Evolutionary conservation across 2,113 vertebrate species (phyloP).

Genomic region (Nanorana parkeri): DNA sequence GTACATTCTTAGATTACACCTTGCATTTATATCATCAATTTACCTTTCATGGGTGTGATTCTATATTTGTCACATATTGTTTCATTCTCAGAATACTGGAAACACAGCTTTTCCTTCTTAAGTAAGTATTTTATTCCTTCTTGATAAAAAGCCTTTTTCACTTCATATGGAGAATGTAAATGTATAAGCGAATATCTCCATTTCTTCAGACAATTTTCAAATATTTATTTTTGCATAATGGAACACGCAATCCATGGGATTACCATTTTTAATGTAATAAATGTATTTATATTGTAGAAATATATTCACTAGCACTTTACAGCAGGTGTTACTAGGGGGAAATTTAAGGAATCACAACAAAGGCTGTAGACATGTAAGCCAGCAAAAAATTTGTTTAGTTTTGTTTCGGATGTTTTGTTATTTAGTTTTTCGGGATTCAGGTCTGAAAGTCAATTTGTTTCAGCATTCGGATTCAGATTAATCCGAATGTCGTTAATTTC

Average conservation of each 20-base stretch:
- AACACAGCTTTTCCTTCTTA: conserved; percentile 20
- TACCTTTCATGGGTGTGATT: conserved; percentile 18
- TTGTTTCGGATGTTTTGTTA: too few species aligned
- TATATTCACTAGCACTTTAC: too few species aligned
- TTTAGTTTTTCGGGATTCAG: too few species aligned
- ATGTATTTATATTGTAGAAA: too few species aligned
- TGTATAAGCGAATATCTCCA: conserved; percentile 22
- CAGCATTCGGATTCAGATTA: too few species aligned
- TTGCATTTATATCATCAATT: conserved; percentile 37
- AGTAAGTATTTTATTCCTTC: conserved; percentile 11
- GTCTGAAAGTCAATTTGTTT: too few species aligned
- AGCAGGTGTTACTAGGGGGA: too few species aligned
- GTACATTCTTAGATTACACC: conserved; percentile 30
- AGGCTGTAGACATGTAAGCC: too few species aligned
- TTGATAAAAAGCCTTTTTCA: conserved; percentile 3
- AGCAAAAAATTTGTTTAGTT: too few species aligned
- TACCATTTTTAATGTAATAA: neutral
- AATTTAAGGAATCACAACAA: too few species aligned
- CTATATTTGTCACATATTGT: conserved; percentile 32
- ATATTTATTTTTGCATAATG: conserved; percentile 21
- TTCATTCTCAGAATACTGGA: neutral
- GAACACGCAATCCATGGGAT: neutral
- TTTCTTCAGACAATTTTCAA: conserved; percentile 9
- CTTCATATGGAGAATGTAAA: conserved; percentile 20
- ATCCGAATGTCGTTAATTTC: too few species aligned